Conservation (phyloP, 2,888 invertebrate genomes). For the Pterostichus niger region DNA sequence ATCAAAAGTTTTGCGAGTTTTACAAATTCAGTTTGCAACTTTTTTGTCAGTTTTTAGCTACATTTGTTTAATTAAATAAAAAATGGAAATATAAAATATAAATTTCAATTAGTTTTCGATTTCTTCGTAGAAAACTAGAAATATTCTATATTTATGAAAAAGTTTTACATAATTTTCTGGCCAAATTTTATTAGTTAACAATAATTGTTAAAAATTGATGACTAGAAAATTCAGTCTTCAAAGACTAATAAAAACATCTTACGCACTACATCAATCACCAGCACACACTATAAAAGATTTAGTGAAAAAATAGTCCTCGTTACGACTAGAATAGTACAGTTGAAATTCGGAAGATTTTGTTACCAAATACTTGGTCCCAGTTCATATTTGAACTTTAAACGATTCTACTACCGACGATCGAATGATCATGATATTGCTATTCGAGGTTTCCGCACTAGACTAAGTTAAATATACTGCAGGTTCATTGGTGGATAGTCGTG, state of each 20-base stretch:
- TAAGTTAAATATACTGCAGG: conserved; percentile 60
- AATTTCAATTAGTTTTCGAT: no score
- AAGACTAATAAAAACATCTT: not conserved
- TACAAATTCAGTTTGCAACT: no score
- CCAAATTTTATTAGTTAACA: no score
- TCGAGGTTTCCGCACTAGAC: conserved; percentile 39
- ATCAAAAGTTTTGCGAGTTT: not conserved
- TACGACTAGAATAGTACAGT: conserved; percentile 55
- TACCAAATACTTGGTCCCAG: conserved; percentile 64
- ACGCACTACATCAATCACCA: conserved; percentile 30
- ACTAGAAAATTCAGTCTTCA: conserved; percentile 36
- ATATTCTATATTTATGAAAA: no score
- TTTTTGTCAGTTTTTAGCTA: no score
- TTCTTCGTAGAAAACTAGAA: no score
- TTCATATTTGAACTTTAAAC: conserved; percentile 12
- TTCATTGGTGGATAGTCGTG: conserved; percentile 61
- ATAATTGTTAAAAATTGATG: conserved; percentile 3
- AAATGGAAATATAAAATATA: no score
- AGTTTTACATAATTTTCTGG: no score
- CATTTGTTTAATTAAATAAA: no score
- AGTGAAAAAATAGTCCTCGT: conserved; percentile 52
- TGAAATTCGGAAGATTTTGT: conserved; percentile 64
- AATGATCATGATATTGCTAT: conserved; percentile 41
- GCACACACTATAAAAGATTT: conserved; percentile 33
- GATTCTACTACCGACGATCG: conserved; percentile 28